Conservation (phyloP, 1,140 invertebrate species). For the Pachyrhynchus sulphureomaculatus region DNA sequence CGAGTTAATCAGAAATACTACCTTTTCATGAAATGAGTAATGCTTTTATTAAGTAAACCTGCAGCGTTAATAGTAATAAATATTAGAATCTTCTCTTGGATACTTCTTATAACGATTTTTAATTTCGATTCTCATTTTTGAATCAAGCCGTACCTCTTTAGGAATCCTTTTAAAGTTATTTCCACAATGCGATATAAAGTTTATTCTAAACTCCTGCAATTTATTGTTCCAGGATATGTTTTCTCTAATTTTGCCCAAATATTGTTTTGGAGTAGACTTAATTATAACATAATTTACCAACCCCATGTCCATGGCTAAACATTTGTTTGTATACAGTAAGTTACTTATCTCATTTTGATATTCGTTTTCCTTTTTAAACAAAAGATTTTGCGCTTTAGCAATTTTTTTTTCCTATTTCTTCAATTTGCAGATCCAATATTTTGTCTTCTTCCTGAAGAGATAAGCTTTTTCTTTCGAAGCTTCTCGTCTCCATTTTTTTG, state of each 20-base stretch:
- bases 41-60: too few species aligned
- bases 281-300: slow-evolving; percentile 81
- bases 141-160: neutral
- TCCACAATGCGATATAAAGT: slow-evolving; percentile 30
- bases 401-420: slow-evolving; percentile 80
- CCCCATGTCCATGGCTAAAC: slow-evolving; percentile 83
- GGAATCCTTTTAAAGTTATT: slow-evolving; percentile 32
- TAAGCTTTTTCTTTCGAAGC: slow-evolving; percentile 93
- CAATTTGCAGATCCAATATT: slow-evolving; percentile 89
- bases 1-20: too few species aligned
- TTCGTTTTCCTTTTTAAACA: slow-evolving; percentile 85
- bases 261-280: slow-evolving; percentile 47
- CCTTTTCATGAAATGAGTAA: too few species aligned
- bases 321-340: slow-evolving; percentile 85
- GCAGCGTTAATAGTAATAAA: too few species aligned
- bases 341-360: slow-evolving; percentile 95
- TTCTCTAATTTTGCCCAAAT: slow-evolving; percentile 22
- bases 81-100: too few species aligned
- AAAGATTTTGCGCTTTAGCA: slow-evolving; percentile 76
- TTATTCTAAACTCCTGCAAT: slow-evolving; percentile 28
- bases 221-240: slow-evolving; percentile 32
- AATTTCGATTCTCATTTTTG: neutral
- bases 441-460: slow-evolving; percentile 89
- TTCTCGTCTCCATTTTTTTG: slow-evolving; percentile 88
- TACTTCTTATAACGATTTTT: too few species aligned